Evolutionary conservation across 2,888 invertebrate species (phyloP), one percentile per base, ranked within the genome.

Genomic region (Laspeyria flexula): DNA sequence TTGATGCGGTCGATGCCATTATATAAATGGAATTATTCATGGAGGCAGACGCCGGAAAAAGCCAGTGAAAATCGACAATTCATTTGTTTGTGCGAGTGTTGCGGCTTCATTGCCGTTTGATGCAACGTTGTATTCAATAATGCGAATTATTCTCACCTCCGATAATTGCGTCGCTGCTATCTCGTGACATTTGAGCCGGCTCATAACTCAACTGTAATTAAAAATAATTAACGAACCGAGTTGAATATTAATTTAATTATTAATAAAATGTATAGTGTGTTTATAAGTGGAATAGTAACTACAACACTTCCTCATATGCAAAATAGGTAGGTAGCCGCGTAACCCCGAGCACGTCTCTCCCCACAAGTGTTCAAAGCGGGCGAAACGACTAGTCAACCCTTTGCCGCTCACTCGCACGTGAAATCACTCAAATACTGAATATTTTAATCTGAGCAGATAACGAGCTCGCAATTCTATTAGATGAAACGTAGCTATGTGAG

Each of bases 401-500:
- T 92, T 92, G 90, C 86, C 90, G 90, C 83, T 81, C 92, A 90
- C 86, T 92, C 92, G 85, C 83, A 91, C 92, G 92, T 92, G 89
- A 92, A 92, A 92, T 92, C 92, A 92, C 91, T 92, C 92, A 91
- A 92, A 92, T 92, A 91, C 91, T 92, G 91, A 92, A 92, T 92
- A 92, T 92, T 92, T 92, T 92, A 92, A 92, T 92, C 92, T 91
- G 90, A 86, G 85, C 91, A 91, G 90, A 92, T 92, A 92, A 92
- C 92, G 90, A 92, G 92, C 87, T 90, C 86, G 86, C 90, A 90
- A 91, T 92, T 90, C 90, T 92, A 90, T 92, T 92, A 90, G 90
- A 91, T 87, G 90, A 84, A 89, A 88, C 88, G 88, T 87, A 85
- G 88, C 88, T 85, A 79, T 85, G 84, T 83, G 86, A 89, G 83